Conservation (phyloP, 2,113 vertebrate genomes). For the Strix uralensis region DNA sequence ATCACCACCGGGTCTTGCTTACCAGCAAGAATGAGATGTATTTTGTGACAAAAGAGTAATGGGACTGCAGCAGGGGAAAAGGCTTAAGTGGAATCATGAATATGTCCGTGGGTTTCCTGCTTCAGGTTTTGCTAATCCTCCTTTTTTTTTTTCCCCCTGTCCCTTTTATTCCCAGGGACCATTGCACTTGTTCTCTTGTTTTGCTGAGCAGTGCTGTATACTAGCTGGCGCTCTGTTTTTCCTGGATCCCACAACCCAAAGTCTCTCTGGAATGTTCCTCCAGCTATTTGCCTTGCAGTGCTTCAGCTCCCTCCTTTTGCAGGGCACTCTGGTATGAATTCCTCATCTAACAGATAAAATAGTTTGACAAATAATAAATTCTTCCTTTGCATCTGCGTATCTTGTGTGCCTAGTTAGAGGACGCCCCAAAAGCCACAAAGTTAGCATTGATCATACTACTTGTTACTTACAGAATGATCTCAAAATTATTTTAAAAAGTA, state of each 20-base stretch:
- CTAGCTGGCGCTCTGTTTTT: background rate
- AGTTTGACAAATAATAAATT: background rate
- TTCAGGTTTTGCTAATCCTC: background rate
- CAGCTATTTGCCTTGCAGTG: background rate
- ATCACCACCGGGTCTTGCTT: background rate
- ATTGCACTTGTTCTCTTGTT: background rate
- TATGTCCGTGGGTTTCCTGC: background rate
- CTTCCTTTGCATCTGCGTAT: background rate
- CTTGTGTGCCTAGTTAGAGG: background rate
- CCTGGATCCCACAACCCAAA: background rate
- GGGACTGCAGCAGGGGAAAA: background rate
- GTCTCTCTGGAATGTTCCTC: conserved; percentile 17
- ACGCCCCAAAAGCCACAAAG: background rate
- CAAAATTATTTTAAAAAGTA: background rate
- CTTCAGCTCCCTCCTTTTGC: background rate
- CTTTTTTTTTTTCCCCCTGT: background rate
- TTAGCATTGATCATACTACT: background rate
- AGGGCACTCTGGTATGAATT: background rate
- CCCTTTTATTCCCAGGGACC: background rate
- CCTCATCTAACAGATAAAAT: background rate
- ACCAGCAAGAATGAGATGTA: background rate
- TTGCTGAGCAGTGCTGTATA: background rate
- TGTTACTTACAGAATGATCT: background rate
- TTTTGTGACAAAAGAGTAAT: background rate
- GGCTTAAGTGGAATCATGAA: background rate